Base-by-base conservation (phyloP, 2,888 invertebrate species). In the Perdita meconis region DNA sequence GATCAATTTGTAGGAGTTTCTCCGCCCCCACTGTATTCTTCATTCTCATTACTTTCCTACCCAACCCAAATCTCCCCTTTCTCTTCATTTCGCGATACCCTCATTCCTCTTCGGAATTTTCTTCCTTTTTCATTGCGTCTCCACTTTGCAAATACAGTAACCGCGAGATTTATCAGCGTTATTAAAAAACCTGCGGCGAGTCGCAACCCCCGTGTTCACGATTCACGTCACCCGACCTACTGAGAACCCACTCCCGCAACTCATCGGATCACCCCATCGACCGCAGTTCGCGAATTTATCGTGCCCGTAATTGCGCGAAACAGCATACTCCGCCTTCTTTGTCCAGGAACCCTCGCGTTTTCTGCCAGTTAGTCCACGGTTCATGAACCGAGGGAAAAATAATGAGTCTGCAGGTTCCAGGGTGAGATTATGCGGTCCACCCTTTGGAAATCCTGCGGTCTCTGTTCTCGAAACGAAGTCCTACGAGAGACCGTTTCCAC, bases 351-450 rank as follows among this genome's bases (percentile, higher is more conserved):
- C 55, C 73, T 65, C 50, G 51, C 44, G 38, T 65, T 78, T 73
- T 60, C 40, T 72, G 36, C 24, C 65, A 70, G 59, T 50, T 57
- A 63, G 22, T n/a, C 57, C 19, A 47, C 24, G 55, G 44, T 36
- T 24, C 47, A n/a, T 34, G 55, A 47, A 53, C 66, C 47, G 55
- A 67, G 47, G 50, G 67, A 71, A 77, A 78, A 81, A 82, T 81
- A 81, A 81, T 73, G 81, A 81, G 69, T 56, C 68, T 34, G 65
- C 65, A 55, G 51, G 19, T 30, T 24, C 47, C 38, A 12, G 42
- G 56, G 50, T 26, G 71, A 51, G 44, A 59, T 59, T 42, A 36
- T 57, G 55, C 71, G 36, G 34, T 22, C 44, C 34, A 13, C 44
- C 6, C 59, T 19, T 64, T 40, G 50, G 51, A 36, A 60, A 57